Evolutionary conservation across 2,113 vertebrate species (phyloP).

Genomic region (Galemys pyrenaicus): DNA sequence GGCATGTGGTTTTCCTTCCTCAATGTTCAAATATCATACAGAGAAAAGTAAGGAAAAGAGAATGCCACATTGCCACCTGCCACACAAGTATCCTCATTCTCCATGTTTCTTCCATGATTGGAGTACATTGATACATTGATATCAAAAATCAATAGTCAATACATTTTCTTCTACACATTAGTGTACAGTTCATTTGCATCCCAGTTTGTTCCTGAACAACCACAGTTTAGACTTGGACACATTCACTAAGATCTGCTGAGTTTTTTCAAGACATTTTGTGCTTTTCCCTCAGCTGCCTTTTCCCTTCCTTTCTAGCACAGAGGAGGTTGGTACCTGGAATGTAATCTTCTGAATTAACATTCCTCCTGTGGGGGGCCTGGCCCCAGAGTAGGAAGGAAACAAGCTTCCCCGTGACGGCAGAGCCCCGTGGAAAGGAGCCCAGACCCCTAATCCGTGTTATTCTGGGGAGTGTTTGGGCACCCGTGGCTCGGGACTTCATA

Average conservation of each 20-base stretch:
- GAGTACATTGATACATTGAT: background rate
- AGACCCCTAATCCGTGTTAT: slow-evolving; percentile 79
- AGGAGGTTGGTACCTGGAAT: slow-evolving; percentile 74
- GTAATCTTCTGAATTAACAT: slow-evolving; percentile 85
- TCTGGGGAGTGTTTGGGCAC: slow-evolving; percentile 78
- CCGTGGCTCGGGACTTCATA: slow-evolving; percentile 48
- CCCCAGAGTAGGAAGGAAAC: background rate
- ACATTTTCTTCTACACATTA: background rate
- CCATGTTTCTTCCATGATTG: no score
- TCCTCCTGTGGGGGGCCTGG: slow-evolving; percentile 64
- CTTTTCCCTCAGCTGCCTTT: slow-evolving; percentile 53
- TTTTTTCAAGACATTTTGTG: background rate
- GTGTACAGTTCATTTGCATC: background rate
- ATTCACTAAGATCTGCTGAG: slow-evolving; percentile 46
- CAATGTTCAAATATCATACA: background rate
- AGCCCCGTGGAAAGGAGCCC: slow-evolving; percentile 62
- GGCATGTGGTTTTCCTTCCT: accelerated
- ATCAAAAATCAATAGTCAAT: no score
- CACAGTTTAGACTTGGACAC: background rate
- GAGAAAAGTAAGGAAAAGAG: background rate
- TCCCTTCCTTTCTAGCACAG: background rate
- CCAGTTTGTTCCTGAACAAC: background rate
- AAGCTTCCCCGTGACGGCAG: background rate
- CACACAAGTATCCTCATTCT: background rate
- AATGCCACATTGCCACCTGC: background rate